phyloP scores from a whole-genome alignment of 1,140 invertebrate genomes.

The Ceratina calcarata region DNA sequence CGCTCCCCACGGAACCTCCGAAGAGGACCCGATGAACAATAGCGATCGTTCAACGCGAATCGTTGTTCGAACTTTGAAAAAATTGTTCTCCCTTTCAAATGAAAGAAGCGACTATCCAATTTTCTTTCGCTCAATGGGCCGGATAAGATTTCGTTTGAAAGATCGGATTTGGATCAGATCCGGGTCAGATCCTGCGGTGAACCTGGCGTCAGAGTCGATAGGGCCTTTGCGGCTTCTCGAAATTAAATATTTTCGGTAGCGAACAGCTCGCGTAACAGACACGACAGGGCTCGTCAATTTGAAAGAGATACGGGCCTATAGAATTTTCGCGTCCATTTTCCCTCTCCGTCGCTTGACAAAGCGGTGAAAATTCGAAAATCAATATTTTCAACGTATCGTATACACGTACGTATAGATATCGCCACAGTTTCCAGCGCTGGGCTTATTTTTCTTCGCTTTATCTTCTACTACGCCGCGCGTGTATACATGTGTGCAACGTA shows the following conservation, averaged over 20 bases:
- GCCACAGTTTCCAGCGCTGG: conserved; percentile 48
- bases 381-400: conserved; percentile 53
- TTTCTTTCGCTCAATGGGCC: too few relatives aligned
- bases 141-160: too few relatives aligned
- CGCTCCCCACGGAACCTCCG: too few relatives aligned
- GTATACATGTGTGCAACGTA: neutral
- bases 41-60: too few relatives aligned
- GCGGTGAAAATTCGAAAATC: conserved; percentile 65
- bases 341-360: conserved; percentile 37
- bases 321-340: conserved; percentile 41
- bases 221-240: neutral
- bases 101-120: too few relatives aligned
- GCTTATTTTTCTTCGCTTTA: conserved; percentile 53
- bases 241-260: conserved; percentile 52
- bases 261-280: too few relatives aligned
- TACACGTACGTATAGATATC: conserved; percentile 31
- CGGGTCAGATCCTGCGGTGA: too few relatives aligned
- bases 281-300: conserved; percentile 22
- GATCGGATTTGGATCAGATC: too few relatives aligned
- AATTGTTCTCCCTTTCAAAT: too few relatives aligned
- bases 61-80: too few relatives aligned
- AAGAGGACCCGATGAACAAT: too few relatives aligned
- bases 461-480: conserved; percentile 1
- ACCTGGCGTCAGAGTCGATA: too few relatives aligned
- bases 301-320: conserved; percentile 39